Conservation (phyloP, 2,888 invertebrate genomes). For the Belgica antarctica region DNA sequence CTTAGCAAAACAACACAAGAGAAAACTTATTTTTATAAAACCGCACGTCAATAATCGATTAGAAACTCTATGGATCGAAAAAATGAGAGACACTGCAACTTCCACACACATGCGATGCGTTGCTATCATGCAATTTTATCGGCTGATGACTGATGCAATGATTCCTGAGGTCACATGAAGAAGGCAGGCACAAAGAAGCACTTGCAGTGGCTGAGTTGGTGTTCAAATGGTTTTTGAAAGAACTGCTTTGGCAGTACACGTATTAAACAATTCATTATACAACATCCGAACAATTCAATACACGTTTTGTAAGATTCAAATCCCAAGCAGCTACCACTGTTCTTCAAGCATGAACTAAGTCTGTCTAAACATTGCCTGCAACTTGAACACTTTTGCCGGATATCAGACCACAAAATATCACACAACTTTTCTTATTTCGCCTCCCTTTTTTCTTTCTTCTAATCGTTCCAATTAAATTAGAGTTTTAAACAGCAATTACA, state of each 20-base stretch:
- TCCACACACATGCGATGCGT: slow-evolving; percentile 4
- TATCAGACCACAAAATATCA: slow-evolving; percentile 35
- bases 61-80: slow-evolving; percentile 32
- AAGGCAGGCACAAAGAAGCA: too few species aligned
- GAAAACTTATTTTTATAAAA: slow-evolving; percentile 26
- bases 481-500: slow-evolving; percentile 10
- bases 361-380: too few species aligned
- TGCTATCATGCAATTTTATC: background rate
- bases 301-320: too few species aligned
- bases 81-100: background rate
- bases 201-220: too few species aligned
- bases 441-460: background rate
- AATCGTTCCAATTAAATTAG: slow-evolving; percentile 38
- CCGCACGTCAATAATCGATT: slow-evolving; percentile 43
- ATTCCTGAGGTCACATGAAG: too few species aligned
- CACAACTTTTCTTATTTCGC: background rate
- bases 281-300: too few species aligned
- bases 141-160: background rate
- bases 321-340: too few species aligned
- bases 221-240: too few species aligned
- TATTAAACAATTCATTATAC: too few species aligned
- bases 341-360: too few species aligned
- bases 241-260: too few species aligned
- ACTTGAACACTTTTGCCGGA: slow-evolving; percentile 21
- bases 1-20: background rate